Conservation (phyloP, 2,113 vertebrate genomes). For the Burhinus bistriatus region DNA sequence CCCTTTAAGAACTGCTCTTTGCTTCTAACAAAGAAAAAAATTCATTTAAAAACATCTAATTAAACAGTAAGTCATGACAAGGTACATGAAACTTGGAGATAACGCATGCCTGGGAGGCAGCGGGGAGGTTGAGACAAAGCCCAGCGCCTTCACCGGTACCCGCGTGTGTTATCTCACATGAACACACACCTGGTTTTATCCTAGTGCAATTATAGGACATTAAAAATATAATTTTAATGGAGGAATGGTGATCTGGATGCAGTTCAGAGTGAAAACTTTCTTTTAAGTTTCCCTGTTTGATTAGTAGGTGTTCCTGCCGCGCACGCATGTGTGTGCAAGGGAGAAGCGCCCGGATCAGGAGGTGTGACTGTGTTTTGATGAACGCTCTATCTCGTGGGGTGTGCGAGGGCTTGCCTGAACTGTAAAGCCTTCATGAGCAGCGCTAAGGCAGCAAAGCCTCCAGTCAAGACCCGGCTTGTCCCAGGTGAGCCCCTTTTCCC, state of each 20-base stretch:
- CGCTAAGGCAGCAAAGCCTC: background rate
- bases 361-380: background rate
- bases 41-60: constrained; percentile 60
- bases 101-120: constrained; percentile 48
- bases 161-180: constrained; percentile 33
- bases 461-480: constrained; percentile 9
- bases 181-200: constrained; percentile 59
- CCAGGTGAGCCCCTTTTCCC: constrained; percentile 6
- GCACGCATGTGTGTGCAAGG: background rate
- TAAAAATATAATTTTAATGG: constrained; percentile 56
- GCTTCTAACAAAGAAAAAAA: constrained; percentile 23
- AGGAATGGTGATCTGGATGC: constrained; percentile 55
- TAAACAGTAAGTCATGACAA: constrained; percentile 68
- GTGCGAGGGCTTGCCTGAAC: constrained; percentile 33
- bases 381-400: background rate
- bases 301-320: constrained; percentile 21
- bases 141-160: constrained; percentile 18
- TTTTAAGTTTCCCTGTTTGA: constrained; percentile 47
- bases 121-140: constrained; percentile 36
- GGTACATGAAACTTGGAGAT: constrained; percentile 63
- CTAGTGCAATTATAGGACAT: constrained; percentile 62
- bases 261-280: constrained; percentile 58
- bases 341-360: background rate
- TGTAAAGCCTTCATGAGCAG: constrained; percentile 2
- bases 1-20: background rate